phyloP scores from a whole-genome alignment of 2,797 vertebrate genomes.

The Acanthopagrus latus region DNA sequence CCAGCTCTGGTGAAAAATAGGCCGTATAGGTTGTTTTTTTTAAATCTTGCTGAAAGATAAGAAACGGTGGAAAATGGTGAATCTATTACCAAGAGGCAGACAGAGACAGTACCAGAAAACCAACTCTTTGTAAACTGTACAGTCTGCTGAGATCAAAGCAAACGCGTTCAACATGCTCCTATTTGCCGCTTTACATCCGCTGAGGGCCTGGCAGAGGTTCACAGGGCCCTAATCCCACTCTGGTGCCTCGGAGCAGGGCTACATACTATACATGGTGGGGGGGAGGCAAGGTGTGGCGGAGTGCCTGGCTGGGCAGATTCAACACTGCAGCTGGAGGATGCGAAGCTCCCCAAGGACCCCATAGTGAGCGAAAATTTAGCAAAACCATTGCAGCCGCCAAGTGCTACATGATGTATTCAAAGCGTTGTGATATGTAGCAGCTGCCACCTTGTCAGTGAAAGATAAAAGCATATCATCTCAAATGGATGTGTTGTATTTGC shows the following conservation, averaged over 20 bases:
- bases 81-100: conserved; percentile 64
- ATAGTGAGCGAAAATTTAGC: conserved; percentile 45
- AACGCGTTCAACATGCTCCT: conserved; percentile 74
- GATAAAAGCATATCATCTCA: conserved; percentile 12
- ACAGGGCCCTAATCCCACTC: conserved; percentile 62
- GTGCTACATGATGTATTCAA: conserved; percentile 34
- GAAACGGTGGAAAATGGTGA: conserved; percentile 60
- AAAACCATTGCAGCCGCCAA: conserved; percentile 27
- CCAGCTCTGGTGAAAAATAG: conserved; percentile 44
- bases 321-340: conserved; percentile 52
- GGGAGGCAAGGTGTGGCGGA: conserved; percentile 53
- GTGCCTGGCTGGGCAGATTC: conserved; percentile 48
- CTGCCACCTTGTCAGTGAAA: conserved; percentile 24
- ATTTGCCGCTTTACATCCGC: conserved; percentile 68
- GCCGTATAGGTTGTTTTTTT: conserved; percentile 32
- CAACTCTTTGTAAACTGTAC: conserved; percentile 68
- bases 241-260: conserved; percentile 55
- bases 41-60: conserved; percentile 57
- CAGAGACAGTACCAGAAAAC: conserved; percentile 69
- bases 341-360: conserved; percentile 37
- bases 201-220: conserved; percentile 73
- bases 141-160: conserved; percentile 78
- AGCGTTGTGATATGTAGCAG: conserved; percentile 38
- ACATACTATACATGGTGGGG: neutral
- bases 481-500: conserved; percentile 24